Evolutionary conservation across 2,888 invertebrate species (phyloP).

Genomic region (Euzetes globulus): DNA sequence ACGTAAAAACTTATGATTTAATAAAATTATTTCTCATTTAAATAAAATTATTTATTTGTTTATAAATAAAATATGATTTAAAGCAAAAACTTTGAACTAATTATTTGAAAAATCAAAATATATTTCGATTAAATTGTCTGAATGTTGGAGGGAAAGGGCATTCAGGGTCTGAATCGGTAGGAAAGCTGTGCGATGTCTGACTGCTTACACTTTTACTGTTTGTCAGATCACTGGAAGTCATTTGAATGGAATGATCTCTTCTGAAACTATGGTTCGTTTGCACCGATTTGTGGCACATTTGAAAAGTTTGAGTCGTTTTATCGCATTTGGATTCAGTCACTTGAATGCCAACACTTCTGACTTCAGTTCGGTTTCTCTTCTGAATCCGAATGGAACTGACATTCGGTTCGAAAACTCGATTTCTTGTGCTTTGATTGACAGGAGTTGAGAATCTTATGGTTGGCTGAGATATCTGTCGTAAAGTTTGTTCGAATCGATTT

Average conservation of each 20-base stretch:
- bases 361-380: neutral
- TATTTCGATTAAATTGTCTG: neutral
- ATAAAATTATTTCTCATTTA: no score
- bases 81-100: neutral
- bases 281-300: neutral
- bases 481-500: neutral
- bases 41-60: no score
- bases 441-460: neutral
- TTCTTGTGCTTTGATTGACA: neutral
- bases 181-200: neutral
- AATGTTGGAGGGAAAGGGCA: neutral
- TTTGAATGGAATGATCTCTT: neutral
- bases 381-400: neutral
- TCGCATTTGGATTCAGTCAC: neutral
- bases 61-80: neutral
- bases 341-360: constrained; percentile 12
- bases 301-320: constrained; percentile 18
- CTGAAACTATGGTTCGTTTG: neutral
- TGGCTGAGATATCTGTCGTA: neutral
- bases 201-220: neutral
- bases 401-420: neutral
- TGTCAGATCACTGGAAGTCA: neutral
- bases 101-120: neutral
- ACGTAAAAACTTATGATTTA: no score
- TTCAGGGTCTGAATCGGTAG: constrained; percentile 12